Evolutionary conservation across 1,140 invertebrate species (phyloP).

Genomic region (Neuroterus valhalla): DNA sequence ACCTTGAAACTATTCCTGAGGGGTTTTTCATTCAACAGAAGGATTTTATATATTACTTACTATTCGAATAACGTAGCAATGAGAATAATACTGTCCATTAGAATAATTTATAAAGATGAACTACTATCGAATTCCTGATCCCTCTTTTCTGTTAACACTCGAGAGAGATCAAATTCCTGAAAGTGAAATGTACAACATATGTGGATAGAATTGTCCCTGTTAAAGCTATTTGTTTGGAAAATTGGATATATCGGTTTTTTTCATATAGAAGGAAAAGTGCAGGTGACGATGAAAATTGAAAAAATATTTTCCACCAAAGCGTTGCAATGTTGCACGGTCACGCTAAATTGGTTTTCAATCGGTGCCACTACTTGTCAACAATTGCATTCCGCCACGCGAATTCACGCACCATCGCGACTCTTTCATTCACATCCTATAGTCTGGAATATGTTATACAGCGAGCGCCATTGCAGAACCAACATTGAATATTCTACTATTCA

Average conservation of each 20-base stretch:
- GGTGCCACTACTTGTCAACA: slow-evolving; percentile 26
- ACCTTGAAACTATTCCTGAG: too few species aligned
- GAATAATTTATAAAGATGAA: too few species aligned
- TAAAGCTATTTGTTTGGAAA: too few species aligned
- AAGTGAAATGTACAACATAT: too few species aligned
- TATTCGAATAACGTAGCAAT: too few species aligned
- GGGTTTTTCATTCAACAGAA: too few species aligned
- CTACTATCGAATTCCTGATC: too few species aligned
- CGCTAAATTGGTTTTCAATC: slow-evolving; percentile 18
- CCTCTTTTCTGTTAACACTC: too few species aligned
- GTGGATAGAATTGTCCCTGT: too few species aligned
- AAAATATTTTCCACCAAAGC: neutral
- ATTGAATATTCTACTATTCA: neutral
- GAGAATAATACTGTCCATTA: too few species aligned
- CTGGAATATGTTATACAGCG: neutral
- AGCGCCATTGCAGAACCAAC: neutral
- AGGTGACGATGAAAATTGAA: neutral
- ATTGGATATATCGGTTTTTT: neutral
- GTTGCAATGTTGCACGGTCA: slow-evolving; percentile 3
- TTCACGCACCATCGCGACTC: slow-evolving; percentile 26
- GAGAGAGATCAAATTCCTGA: too few species aligned
- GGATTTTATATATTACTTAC: too few species aligned
- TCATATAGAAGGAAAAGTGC: neutral
- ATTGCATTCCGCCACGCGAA: slow-evolving; percentile 10
- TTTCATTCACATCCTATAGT: neutral